These are phyloP conservation scores for Drosophila seguyi DNA, from an alignment of 1,140 invertebrate genomes.

Conservation along the genomic window DNA sequence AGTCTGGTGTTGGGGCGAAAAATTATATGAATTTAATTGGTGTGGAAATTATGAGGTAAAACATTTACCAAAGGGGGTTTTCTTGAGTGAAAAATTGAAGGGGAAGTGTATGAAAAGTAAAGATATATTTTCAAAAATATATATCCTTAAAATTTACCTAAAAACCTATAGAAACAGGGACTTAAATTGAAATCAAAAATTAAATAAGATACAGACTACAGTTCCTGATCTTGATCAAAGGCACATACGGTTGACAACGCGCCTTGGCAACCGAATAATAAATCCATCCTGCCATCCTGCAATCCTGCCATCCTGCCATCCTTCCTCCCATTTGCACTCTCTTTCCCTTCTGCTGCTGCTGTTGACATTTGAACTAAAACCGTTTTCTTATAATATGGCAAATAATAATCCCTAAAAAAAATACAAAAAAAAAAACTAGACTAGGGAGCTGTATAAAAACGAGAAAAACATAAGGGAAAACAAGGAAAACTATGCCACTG, in stretches of 20 bases:
- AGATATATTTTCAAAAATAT: no score
- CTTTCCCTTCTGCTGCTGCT: slow-evolving; percentile 24
- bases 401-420: slow-evolving; percentile 78
- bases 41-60: background rate
- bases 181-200: background rate
- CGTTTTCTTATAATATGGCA: slow-evolving; percentile 82
- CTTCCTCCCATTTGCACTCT: background rate
- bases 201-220: background rate
- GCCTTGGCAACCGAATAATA: slow-evolving; percentile 16
- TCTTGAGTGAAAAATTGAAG: background rate
- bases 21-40: slow-evolving; percentile 20
- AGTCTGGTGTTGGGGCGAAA: background rate
- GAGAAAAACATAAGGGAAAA: slow-evolving; percentile 25
- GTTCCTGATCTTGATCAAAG: slow-evolving; percentile 15
- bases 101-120: background rate
- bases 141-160: background rate
- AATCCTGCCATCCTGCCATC: background rate
- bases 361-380: slow-evolving; percentile 82
- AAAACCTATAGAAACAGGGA: background rate
- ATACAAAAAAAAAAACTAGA: slow-evolving; percentile 3
- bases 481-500: slow-evolving; percentile 77
- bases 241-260: slow-evolving; percentile 4
- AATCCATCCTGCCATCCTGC: slow-evolving; percentile 8
- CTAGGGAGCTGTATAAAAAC: background rate
- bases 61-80: background rate